Percentiles rank a stretch among this genome's conserved stretches.
These are phyloP conservation scores for Macquaria ambigua DNA, from an alignment of 2,113 vertebrate species.

Conservation along the genomic window DNA sequence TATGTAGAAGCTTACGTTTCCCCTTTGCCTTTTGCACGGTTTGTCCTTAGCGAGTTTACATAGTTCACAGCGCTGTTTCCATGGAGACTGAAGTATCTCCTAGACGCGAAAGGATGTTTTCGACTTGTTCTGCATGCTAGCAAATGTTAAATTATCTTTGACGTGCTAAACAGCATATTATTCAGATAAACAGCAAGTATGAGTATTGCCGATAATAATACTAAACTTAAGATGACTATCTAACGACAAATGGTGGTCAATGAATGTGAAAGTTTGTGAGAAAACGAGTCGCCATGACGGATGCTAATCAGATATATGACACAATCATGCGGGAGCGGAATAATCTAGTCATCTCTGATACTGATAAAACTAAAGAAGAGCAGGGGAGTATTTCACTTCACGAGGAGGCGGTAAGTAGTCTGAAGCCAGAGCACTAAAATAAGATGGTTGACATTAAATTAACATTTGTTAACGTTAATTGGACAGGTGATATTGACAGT, in stretches of 20 bases:
- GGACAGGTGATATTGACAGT: neutral
- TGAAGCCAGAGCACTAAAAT: neutral
- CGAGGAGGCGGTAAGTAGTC: conserved; percentile 53
- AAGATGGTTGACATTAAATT: too few species aligned
- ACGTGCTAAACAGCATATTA: neutral
- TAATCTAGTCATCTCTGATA: conserved; percentile 75
- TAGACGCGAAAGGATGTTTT: neutral
- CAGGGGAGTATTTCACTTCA: conserved; percentile 52
- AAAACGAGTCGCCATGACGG: conserved; percentile 51
- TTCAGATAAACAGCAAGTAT: neutral
- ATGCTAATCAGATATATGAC: conserved; percentile 73
- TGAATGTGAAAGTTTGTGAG: neutral
- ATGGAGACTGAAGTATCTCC: conserved; percentile 57
- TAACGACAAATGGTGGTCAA: neutral
- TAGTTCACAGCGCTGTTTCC: conserved; percentile 60
- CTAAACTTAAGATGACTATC: neutral
- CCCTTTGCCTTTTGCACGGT: conserved; percentile 28
- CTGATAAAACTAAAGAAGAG: conserved; percentile 71
- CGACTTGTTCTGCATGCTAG: neutral
- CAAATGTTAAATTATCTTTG: neutral
- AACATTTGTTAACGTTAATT: neutral
- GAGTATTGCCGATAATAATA: fast-evolving
- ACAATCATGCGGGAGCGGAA: conserved; percentile 82
- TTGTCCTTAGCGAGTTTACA: conserved; percentile 53
- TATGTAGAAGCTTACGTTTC: fast-evolving